Base-by-base conservation (phyloP, 2,888 invertebrate species). In the Agonopterix alstromeriana region DNA sequence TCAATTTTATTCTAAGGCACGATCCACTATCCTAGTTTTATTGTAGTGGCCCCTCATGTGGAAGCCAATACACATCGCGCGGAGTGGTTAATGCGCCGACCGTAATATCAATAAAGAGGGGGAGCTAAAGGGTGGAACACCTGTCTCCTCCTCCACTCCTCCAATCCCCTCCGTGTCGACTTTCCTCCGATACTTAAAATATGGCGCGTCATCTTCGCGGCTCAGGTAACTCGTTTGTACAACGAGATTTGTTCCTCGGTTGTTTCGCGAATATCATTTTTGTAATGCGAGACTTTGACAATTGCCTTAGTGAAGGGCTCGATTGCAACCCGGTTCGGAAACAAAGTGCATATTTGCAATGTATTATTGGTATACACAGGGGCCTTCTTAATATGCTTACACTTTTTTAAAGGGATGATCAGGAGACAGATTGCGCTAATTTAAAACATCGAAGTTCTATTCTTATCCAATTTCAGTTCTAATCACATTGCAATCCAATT, bases 121-220 rank as follows among this genome's bases (percentile, higher is more conserved):
- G 66, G 56, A 64, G 47, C 48, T 53, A 60, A 63, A 60, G 64
- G 61, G 65, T 51, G 59, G 63, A 60, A 59, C 70, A 69, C 67
- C 72, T 72, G 67, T 68, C 72, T 65, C 72, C 68, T 67, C 63
- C 67, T 53, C 61, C 55, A 59, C 12, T 57, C 53, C 56, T 56
- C 71, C 75, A 78, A 73, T 77, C 75, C 60, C 63, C 67, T 73
- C 68, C 69, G 63, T 67, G 72, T 72, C 72, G 71, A 73, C 72
- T 81, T 77, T 72, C 71, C 70, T 70, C 61, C 70, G 73, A 81
- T 82, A 77, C 79, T 79, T 82, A 80, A 84, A 86, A 85, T 85
- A 84, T 84, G 72, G 74, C 77, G 73, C 73, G 73, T 81, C 81
- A 77, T 81, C 70, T 78, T 72, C 67, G 60, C 60, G 57, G 70